phyloP scores from a whole-genome alignment of 2,888 invertebrate genomes.

The Parnassius orleans region DNA sequence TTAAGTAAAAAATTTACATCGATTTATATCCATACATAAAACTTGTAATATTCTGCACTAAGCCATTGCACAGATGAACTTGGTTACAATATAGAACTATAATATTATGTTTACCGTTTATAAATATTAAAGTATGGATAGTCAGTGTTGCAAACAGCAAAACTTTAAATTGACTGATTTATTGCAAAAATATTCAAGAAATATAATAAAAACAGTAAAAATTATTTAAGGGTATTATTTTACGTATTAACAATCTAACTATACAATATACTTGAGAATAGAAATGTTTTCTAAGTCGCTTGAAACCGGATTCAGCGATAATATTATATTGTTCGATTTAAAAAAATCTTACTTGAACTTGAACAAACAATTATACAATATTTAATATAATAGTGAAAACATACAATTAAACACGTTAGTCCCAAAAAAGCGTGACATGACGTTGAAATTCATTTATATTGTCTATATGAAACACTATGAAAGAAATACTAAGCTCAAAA shows the following conservation, averaged over 20 bases:
- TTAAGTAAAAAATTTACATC: conserved; percentile 77
- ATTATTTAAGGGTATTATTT: conserved; percentile 13
- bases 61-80: conserved; percentile 55
- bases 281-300: conserved; percentile 6
- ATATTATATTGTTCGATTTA: conserved; percentile 6
- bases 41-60: conserved; percentile 49
- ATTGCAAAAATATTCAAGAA: conserved; percentile 30
- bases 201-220: conserved; percentile 19
- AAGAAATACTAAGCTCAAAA: conserved; percentile 25
- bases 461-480: conserved; percentile 20
- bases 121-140: conserved; percentile 21
- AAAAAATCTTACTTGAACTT: conserved; percentile 9
- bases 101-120: conserved; percentile 25
- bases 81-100: conserved; percentile 35
- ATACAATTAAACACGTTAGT: conserved; percentile 8
- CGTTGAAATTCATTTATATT: conserved; percentile 19
- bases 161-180: conserved; percentile 34
- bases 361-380: conserved; percentile 13
- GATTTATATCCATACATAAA: conserved; percentile 68
- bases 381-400: background rate
- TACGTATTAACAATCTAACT: conserved; percentile 9
- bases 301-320: conserved; percentile 9
- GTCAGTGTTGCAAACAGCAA: conserved; percentile 26
- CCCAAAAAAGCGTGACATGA: conserved; percentile 19
- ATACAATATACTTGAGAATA: conserved; percentile 13